Base-by-base conservation (phyloP, 1,140 invertebrate species). In the Odontomachus brunneus region DNA sequence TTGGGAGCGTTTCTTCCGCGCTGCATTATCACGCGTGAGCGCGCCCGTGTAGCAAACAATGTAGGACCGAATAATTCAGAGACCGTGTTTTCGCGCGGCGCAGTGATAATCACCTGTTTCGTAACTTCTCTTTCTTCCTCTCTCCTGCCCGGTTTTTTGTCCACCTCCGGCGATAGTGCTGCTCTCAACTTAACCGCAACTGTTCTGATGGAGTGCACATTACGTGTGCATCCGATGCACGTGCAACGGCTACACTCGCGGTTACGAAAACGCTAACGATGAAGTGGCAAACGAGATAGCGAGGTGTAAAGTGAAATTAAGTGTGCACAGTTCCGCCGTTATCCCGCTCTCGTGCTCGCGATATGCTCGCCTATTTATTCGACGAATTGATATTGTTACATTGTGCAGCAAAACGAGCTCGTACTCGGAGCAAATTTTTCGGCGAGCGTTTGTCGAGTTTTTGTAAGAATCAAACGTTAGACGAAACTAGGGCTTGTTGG, bases 91-190 rank as follows among this genome's bases (percentile, higher is more conserved):
- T 78, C 75, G 51, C 49, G 63, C 49, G 49, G 69, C 62, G 55
- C 66, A 78, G 62, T 78, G 75, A 78, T 78, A 78, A 78, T 78
- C 75, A 57, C 75, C 53, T 78, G 75, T 78, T 78, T 78, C 63
- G 33, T 44, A 55, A 53, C 49, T 67, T 22, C 44, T 33, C 29
- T n/a, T 15, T 15, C 73, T 65, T 24, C 26, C 49, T 22, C 29
- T 3, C 22, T 53, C 2, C 19, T 57, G 4, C 17, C 19, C 17
- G 12, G 51, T 78, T 80, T 78, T 78, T 69, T 78, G 22, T 67
- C 49, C 48, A 14, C 17, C 12, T 57, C 51, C 22, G 74, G 19
- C 11, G 48, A 66, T 76, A 59, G 75, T 22, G 38, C 29, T 5
- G 29, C 49, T 69, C 49, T 55, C 63, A 71, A 69, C 65, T 69